These are phyloP conservation scores for Drosophila fuyamai DNA, from an alignment of 1,140 invertebrate species.

Conservation along the genomic window DNA sequence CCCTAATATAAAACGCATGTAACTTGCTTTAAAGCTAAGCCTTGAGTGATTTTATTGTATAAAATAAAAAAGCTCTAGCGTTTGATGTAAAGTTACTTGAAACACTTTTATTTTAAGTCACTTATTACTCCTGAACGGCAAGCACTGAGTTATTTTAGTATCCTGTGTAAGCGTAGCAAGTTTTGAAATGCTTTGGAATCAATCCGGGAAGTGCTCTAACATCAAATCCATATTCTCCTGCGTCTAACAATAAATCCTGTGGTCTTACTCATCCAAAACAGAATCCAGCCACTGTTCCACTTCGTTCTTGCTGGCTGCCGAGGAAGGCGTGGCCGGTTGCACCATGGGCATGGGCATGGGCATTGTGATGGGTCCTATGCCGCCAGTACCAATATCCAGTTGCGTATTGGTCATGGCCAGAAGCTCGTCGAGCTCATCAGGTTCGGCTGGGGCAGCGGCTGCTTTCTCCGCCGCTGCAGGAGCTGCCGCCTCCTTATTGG, in stretches of 20 bases:
- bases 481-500: conserved; percentile 4
- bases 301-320: conserved; percentile 66
- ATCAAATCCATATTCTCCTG: neutral
- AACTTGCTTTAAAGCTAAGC: neutral
- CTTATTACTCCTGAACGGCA: neutral
- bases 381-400: conserved; percentile 13
- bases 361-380: conserved; percentile 16
- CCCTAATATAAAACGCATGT: neutral
- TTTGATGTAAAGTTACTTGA: conserved; percentile 1
- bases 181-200: neutral
- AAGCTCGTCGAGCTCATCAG: conserved; percentile 76
- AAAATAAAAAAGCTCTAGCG: conserved; percentile 7
- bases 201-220: neutral
- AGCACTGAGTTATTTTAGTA: conserved; percentile 8
- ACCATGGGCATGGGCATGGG: conserved; percentile 45
- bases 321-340: conserved; percentile 48
- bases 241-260: neutral
- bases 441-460: conserved; percentile 9
- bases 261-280: conserved; percentile 67
- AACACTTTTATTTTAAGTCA: neutral
- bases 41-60: conserved; percentile 7
- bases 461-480: neutral
- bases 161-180: neutral
- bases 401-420: conserved; percentile 63
- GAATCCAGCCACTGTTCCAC: conserved; percentile 82